Evolutionary conservation across 2,888 invertebrate genomes (phyloP).

Genomic region (Timema cristinae): DNA sequence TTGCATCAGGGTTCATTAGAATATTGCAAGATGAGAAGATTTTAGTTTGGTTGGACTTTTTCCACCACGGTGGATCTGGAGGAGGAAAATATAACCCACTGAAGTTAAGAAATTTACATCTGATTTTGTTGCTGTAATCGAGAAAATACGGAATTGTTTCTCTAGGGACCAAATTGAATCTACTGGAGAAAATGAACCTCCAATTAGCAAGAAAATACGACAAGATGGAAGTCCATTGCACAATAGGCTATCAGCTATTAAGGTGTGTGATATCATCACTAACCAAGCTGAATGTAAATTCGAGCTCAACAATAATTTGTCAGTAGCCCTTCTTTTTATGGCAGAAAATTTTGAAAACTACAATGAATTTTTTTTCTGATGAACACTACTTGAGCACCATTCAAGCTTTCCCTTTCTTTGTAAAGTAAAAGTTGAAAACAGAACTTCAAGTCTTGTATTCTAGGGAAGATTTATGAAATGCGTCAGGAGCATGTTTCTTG

Average conservation of each 20-base stretch:
- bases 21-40: too few relatives aligned
- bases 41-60: too few relatives aligned
- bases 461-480: neutral
- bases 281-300: neutral
- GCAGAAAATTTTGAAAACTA: neutral
- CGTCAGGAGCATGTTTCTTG: neutral
- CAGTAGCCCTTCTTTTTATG: neutral
- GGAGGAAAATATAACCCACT: too few relatives aligned
- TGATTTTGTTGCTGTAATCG: too few relatives aligned
- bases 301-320: neutral
- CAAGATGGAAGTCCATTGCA: neutral
- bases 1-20: too few relatives aligned
- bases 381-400: too few relatives aligned
- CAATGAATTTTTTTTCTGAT: neutral
- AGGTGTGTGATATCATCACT: neutral
- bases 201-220: neutral
- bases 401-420: neutral
- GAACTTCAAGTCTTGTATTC: neutral
- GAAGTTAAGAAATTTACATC: too few relatives aligned
- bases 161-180: too few relatives aligned
- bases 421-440: neutral
- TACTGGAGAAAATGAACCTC: too few relatives aligned
- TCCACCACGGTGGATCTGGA: accelerated
- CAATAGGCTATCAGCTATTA: neutral
- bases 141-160: too few relatives aligned